Evolutionary conservation across 2,113 vertebrate genomes (phyloP), one percentile per base, ranked within the genome.

Genomic region (Puntigrus tetrazona): DNA sequence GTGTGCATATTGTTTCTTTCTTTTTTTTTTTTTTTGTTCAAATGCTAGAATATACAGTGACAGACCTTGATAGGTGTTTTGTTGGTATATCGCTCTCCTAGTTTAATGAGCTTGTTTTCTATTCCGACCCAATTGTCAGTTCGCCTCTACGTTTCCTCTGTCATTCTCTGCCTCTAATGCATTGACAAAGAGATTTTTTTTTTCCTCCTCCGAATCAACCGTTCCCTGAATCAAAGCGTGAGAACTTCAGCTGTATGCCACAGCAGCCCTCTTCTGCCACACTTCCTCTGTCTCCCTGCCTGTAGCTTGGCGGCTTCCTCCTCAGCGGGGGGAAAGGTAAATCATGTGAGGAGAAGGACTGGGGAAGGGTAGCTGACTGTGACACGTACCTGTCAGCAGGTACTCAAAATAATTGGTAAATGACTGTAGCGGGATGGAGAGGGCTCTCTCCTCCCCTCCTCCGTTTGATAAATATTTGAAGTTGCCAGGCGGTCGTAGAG

Each of bases 331-430:
- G 89, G 82, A 86, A 83, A 82, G 87, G 87, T 86, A 89, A 89
- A 84, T 85, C 83, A 73, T 50, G 57, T 70, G 87, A 81, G 73
- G 82, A 70, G 75, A 78, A 88, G 83, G 88, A 84, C 84, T 87
- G 75, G 80, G 75, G 79, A 67, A 52, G 75, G 57, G 65, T 90
- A 92, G 87, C 88, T 90, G 92, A 91, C 89, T 89, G 92, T 92
- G 91, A 94, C 93, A 93, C 92, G 88, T 91, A 94, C 93, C 94
- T 95, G 94, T 95, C 94, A 94, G 93, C 92, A 95, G 94, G 93
- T 93, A 93, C 93, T 94, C 92, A 92, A 91, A 91, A 90, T 95
- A 94, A 95, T 95, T 94, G 94, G 94, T 94, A 94, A 94, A 94
- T 90, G 93, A 92, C 89, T 92, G 92, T 92, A 90, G 87, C 88